Conservation (phyloP, 1,140 invertebrate species). For the Gerris buenoi region DNA sequence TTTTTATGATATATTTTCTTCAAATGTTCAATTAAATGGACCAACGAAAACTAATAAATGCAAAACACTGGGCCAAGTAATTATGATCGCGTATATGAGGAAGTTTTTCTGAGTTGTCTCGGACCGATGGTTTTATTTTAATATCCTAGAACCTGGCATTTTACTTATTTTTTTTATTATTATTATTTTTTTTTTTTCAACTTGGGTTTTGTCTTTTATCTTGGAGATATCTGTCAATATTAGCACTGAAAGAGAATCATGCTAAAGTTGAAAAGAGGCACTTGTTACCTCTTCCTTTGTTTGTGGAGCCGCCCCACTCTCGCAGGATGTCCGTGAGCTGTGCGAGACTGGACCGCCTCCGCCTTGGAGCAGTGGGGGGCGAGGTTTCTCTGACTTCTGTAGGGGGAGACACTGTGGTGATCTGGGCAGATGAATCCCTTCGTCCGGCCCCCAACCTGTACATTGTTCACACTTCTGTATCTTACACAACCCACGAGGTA, state of each 20-base stretch:
- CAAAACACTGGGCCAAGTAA: too few relatives aligned
- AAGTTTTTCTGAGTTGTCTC: too few relatives aligned
- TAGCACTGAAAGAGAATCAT: neutral
- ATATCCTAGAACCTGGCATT: too few relatives aligned
- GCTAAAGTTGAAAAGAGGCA: neutral
- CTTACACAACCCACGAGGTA: too few relatives aligned
- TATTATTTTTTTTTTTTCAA: too few relatives aligned
- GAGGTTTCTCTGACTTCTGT: conserved; percentile 48
- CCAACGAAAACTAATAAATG: too few relatives aligned
- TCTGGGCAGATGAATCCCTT: conserved; percentile 73
- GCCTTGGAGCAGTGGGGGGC: conserved; percentile 41
- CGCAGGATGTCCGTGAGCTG: conserved; percentile 72
- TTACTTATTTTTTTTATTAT: too few relatives aligned
- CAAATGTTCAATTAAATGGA: too few relatives aligned
- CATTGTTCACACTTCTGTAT: neutral
- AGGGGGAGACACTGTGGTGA: conserved; percentile 64
- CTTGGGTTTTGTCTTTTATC: neutral
- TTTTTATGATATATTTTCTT: too few relatives aligned
- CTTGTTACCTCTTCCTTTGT: conserved; percentile 36
- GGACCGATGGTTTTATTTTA: too few relatives aligned
- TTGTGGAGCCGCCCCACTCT: conserved; percentile 54
- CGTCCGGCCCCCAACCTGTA: conserved; percentile 39
- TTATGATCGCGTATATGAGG: too few relatives aligned
- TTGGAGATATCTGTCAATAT: neutral
- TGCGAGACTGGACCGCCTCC: conserved; percentile 64